Conservation (phyloP, 2,888 invertebrate genomes). For the Volucella inanis region DNA sequence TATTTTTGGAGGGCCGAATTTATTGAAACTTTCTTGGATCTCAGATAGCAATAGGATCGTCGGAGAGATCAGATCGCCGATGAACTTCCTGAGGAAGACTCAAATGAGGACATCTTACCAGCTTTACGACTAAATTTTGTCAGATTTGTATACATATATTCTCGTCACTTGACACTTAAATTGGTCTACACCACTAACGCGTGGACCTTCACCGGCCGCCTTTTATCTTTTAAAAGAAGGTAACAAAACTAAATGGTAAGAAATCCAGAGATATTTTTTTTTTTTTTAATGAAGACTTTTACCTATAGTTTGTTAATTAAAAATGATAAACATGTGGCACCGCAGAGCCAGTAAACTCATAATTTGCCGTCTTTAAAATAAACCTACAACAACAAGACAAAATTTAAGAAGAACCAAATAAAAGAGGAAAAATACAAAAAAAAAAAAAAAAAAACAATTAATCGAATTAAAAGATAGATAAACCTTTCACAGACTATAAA, state of each 20-base stretch:
- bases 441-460: slow-evolving; percentile 17
- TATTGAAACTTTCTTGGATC: too few species aligned
- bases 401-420: neutral
- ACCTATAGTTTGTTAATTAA: slow-evolving; percentile 68
- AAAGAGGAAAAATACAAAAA: slow-evolving; percentile 27
- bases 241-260: slow-evolving; percentile 29
- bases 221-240: slow-evolving; percentile 37
- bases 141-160: slow-evolving; percentile 29
- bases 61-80: too few species aligned
- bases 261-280: neutral
- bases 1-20: too few species aligned
- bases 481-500: slow-evolving; percentile 73
- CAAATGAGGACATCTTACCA: slow-evolving; percentile 24
- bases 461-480: slow-evolving; percentile 27
- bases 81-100: too few species aligned
- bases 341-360: slow-evolving; percentile 53
- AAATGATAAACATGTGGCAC: slow-evolving; percentile 73
- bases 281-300: slow-evolving; percentile 48
- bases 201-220: neutral
- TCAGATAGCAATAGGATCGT: too few species aligned
- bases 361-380: slow-evolving; percentile 45
- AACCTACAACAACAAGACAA: slow-evolving; percentile 3
- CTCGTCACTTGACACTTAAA: neutral
- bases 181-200: neutral
- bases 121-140: slow-evolving; percentile 48